A percentile compares a stretch with the other conserved stretches of the same genome.
Evolutionary conservation across 1,140 invertebrate species (phyloP).

Genomic region (Phenacoccus solenopsis): DNA sequence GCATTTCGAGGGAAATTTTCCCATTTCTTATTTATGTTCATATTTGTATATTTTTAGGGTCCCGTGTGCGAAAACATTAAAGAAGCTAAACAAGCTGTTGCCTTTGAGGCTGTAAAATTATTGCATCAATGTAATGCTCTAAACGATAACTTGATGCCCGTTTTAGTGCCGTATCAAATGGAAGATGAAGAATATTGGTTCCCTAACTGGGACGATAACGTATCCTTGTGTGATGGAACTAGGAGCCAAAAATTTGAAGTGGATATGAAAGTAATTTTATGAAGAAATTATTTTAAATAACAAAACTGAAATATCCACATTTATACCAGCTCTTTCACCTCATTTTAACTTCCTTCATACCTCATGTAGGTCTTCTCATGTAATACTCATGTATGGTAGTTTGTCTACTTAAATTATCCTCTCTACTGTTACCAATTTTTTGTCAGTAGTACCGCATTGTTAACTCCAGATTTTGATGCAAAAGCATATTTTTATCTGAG

Average conservation of each 20-base stretch:
- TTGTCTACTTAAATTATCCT: no score
- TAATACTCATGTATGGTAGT: no score
- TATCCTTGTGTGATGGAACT: conserved; percentile 35
- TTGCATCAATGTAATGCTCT: conserved; percentile 65
- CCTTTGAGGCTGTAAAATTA: conserved; percentile 56
- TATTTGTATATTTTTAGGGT: conserved; percentile 47
- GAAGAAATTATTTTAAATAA: no score
- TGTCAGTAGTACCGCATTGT: no score
- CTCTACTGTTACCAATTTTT: no score
- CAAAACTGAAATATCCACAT: no score
- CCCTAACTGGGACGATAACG: conserved; percentile 38
- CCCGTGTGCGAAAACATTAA: conserved; percentile 41
- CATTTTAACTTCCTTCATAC: no score
- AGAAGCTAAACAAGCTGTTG: conserved; percentile 65
- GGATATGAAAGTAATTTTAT: conserved; percentile 49
- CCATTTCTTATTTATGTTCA: not conserved
- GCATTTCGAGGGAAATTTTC: not conserved
- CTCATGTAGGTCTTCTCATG: no score
- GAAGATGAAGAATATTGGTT: conserved; percentile 32
- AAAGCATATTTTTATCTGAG: no score
- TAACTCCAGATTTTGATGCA: no score
- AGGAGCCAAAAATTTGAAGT: conserved; percentile 56
- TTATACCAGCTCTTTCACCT: no score
- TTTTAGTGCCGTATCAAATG: conserved; percentile 33
- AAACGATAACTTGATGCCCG: conserved; percentile 58